Evolutionary conservation across 2,797 vertebrate genomes (phyloP), one percentile per base, ranked within the genome.

Genomic region (Melanogrammus aeglefinus): DNA sequence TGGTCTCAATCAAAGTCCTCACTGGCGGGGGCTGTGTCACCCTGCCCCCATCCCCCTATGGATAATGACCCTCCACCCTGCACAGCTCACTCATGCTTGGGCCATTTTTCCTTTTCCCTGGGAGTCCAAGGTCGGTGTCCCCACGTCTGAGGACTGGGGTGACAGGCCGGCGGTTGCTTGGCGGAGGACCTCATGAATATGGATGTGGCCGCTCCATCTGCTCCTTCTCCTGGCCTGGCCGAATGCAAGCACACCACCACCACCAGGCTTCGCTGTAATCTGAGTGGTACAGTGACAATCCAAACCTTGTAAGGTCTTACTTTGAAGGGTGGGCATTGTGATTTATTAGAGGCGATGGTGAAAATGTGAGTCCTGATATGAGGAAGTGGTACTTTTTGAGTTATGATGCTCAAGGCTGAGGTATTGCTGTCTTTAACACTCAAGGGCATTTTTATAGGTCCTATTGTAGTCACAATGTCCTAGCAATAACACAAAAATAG

Each of bases 1-100:
- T 80, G 84, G 80, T 57, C 73, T 82, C 76, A 78, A 41, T 33
- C 69, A 71, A 31, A 33, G 69, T 29, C 29, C 31, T 13, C 2
- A 70, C 66, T 29, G n/a, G n/a, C 0, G 66, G 66, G 24, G n/a
- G 7, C 66, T 8, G 9, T 14, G 66, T 8, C 66, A 70, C 8
- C 66, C 66, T 13, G 0, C 7, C 21, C 27, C 27, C 66, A 0
- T 4, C n/a, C 66, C n/a, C 27, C 8, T 29, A 27, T 12, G 66
- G 66, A 10, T 29, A 27, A 9, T 70, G 66, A 9, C 66, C 66
- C 66, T 29, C 24, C 66, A 10, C 24, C 66, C 66, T 27, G 24
- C 63, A 66, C 18, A 51, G 16, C 47, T 18, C 16, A 3, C 41
- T 44, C 41, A 44, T 16, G 41, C 47, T 57, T 18, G 47, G 18